Conservation (phyloP, 2,888 invertebrate species). For the Pyrrhosoma nymphula region DNA sequence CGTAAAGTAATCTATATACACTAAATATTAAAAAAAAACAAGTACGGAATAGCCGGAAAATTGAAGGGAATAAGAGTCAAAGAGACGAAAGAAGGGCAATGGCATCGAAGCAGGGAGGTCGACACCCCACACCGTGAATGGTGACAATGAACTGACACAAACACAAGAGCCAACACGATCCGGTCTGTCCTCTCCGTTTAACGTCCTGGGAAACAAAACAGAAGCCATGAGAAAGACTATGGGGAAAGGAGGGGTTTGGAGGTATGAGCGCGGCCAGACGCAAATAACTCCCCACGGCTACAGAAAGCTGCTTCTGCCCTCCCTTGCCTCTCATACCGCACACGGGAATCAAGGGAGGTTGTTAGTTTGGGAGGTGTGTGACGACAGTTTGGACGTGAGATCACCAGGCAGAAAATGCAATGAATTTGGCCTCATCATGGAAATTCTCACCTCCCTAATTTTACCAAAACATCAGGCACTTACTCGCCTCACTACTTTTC, state of each 20-base stretch:
- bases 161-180: neutral
- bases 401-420: too few species aligned
- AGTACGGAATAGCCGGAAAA: too few species aligned
- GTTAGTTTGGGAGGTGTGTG: neutral
- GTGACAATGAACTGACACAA: neutral
- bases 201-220: conserved; percentile 5
- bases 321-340: neutral
- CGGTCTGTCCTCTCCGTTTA: neutral
- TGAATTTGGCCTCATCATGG: too few species aligned
- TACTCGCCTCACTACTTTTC: too few species aligned
- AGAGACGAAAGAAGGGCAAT: too few species aligned
- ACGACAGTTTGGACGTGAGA: too few species aligned
- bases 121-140: too few species aligned
- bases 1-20: too few species aligned
- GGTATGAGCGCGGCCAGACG: neutral
- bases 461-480: too few species aligned
- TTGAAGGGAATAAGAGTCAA: too few species aligned
- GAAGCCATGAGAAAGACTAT: neutral
- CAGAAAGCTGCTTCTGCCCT: neutral
- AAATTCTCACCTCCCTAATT: neutral
- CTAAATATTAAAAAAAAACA: too few species aligned
- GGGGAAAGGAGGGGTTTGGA: neutral
- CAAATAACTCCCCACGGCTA: neutral
- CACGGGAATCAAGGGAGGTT: neutral
- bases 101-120: too few species aligned